Conservation (phyloP, 1,140 invertebrate species). For the Galleria mellonella region DNA sequence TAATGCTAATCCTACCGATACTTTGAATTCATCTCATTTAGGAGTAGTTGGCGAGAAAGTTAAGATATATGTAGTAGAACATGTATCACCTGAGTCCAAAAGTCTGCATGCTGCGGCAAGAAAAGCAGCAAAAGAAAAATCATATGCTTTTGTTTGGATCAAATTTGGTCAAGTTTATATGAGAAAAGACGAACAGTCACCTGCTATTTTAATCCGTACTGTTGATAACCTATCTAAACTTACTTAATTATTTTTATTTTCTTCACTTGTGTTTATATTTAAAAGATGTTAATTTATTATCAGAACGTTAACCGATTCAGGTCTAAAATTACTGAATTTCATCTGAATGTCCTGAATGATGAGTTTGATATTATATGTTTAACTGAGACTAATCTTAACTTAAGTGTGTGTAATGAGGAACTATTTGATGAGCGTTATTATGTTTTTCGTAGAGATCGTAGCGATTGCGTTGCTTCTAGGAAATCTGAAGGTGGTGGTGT, state of each 20-base stretch:
- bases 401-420: too few relatives aligned
- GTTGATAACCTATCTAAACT: background rate
- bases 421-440: too few relatives aligned
- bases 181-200: background rate
- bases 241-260: background rate
- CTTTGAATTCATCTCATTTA: background rate
- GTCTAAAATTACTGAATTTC: conserved; percentile 10
- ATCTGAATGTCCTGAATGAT: conserved; percentile 10
- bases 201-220: background rate
- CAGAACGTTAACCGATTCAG: too few relatives aligned
- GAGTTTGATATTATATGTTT: conserved; percentile 18
- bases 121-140: too few relatives aligned
- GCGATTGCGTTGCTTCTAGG: too few relatives aligned
- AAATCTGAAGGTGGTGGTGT: too few relatives aligned
- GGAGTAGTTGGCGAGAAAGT: background rate
- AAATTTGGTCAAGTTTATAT: conserved; percentile 5
- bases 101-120: background rate
- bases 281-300: conserved; percentile 6
- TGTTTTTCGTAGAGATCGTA: too few relatives aligned
- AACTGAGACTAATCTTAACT: too few relatives aligned
- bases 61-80: background rate
- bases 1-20: background rate
- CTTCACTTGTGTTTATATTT: background rate
- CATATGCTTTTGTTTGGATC: conserved; percentile 1
- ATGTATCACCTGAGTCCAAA: background rate